Evolutionary conservation across 2,888 invertebrate species (phyloP).

Genomic region (Anthophora plumipes): DNA sequence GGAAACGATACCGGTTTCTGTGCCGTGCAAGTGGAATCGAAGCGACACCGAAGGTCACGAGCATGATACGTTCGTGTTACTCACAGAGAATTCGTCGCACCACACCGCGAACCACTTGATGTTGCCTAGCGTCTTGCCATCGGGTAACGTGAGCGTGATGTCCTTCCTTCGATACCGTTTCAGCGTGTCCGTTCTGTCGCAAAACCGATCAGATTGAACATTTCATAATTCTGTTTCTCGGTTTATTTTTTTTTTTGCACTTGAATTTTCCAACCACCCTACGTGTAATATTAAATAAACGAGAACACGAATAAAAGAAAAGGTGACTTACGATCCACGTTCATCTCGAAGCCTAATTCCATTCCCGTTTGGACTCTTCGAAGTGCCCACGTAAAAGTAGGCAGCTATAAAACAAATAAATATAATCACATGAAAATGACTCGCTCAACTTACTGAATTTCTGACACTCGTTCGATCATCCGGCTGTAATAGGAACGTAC

Average conservation of each 20-base stretch:
- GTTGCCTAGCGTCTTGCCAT: slow-evolving; percentile 93
- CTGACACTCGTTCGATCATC: slow-evolving; percentile 13
- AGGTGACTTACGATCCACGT: slow-evolving; percentile 88
- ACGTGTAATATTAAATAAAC: no score
- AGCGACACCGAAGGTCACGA: slow-evolving; percentile 67
- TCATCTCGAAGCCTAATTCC: slow-evolving; percentile 93
- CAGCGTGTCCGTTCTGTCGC: slow-evolving; percentile 88
- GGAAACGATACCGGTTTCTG: slow-evolving; percentile 68
- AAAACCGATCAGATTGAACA: not conserved
- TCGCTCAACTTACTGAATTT: not conserved
- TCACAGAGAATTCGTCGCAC: slow-evolving; percentile 95
- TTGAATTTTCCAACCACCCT: no score
- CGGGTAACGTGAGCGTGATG: slow-evolving; percentile 93
- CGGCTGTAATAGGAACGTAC: not conserved
- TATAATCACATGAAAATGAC: slow-evolving; percentile 5
- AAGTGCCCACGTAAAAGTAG: slow-evolving; percentile 94
- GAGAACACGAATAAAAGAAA: not conserved
- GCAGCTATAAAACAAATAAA: slow-evolving; percentile 88
- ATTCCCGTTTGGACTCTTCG: slow-evolving; percentile 88
- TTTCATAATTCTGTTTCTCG: no score
- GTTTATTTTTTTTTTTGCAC: no score
- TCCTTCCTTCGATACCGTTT: slow-evolving; percentile 92
- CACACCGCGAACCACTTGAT: slow-evolving; percentile 96
- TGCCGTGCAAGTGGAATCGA: slow-evolving; percentile 34
- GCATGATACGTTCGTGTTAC: slow-evolving; percentile 78